A percentile compares a stretch with the other conserved stretches of the same genome.
Conservation (phyloP, 1,140 invertebrate species). For the Wasmannia auropunctata region DNA sequence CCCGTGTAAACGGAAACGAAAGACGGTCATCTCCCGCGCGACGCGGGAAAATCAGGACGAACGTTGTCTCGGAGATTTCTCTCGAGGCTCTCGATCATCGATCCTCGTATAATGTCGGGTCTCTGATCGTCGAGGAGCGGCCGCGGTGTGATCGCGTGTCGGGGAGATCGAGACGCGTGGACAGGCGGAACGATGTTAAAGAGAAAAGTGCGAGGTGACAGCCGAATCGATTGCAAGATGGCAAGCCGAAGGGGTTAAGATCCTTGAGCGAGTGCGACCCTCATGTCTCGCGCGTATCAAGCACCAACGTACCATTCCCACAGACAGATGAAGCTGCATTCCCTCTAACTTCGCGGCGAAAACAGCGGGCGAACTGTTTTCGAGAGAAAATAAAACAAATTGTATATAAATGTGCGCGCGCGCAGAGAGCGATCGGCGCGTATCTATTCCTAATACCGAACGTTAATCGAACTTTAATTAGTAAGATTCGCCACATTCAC, state of each 20-base stretch:
- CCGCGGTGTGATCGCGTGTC: not conserved
- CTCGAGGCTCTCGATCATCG: not conserved
- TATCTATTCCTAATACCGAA: conserved; percentile 24
- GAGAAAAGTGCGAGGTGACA: conserved; percentile 35
- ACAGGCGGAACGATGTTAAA: conserved; percentile 35
- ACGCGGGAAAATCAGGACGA: not conserved
- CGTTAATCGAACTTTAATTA: not conserved
- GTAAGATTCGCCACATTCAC: not conserved
- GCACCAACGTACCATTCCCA: conserved; percentile 68
- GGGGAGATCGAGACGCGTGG: conserved; percentile 16
- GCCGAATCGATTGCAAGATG: conserved; percentile 21
- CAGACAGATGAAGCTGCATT: conserved; percentile 65
- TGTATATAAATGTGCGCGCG: conserved; percentile 61
- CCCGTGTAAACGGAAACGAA: not conserved
- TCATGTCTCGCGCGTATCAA: conserved; percentile 52
- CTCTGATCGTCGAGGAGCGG: not conserved
- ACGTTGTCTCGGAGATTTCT: not conserved
- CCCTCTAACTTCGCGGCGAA: conserved; percentile 47
- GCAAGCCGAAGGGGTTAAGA: conserved; percentile 23
- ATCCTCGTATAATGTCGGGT: conserved; percentile 1
- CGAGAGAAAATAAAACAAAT: too few relatives aligned
- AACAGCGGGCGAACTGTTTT: conserved; percentile 14
- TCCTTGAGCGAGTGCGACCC: not conserved
- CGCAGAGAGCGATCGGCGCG: conserved; percentile 19
- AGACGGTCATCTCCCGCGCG: not conserved